These are phyloP conservation scores for Mormyrops boulengeri DNA, from an alignment of 2,797 vertebrate genomes.

Conservation along the genomic window DNA sequence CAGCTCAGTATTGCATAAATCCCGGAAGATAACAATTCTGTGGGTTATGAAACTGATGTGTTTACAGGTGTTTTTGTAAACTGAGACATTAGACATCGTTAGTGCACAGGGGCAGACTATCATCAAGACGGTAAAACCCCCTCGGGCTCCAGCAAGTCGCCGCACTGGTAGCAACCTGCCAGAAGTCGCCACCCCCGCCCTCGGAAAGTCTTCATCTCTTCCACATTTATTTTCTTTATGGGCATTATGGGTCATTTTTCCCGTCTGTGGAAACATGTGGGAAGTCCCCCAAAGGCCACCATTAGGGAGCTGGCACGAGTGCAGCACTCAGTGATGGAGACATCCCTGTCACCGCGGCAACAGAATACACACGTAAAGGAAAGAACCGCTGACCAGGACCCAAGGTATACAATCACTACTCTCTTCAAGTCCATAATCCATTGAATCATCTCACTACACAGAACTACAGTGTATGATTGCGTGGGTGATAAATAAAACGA, in stretches of 20 bases:
- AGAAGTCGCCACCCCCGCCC: conserved; percentile 22
- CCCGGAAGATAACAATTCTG: background rate
- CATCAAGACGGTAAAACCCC: background rate
- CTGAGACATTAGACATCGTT: background rate
- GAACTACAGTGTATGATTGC: background rate
- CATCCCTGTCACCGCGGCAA: conserved; percentile 33
- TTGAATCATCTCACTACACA: background rate
- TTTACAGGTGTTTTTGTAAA: background rate
- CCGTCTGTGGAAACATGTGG: conserved; percentile 20
- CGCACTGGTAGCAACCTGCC: conserved; percentile 15
- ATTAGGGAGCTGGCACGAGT: conserved; percentile 31
- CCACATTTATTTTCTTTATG: conserved; percentile 35
- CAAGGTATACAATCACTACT: background rate
- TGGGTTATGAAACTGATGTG: background rate
- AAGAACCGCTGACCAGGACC: background rate
- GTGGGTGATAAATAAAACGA: background rate
- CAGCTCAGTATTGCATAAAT: background rate
- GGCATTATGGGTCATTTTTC: conserved; percentile 37
- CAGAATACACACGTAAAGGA: background rate
- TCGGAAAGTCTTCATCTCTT: conserved; percentile 44
- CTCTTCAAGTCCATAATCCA: background rate
- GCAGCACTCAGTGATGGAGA: conserved; percentile 31
- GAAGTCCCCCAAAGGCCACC: conserved; percentile 32
- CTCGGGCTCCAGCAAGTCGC: background rate
- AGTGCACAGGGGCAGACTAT: background rate